phyloP scores from a whole-genome alignment of 2,888 invertebrate genomes.

The Trissolcus brochymenae region DNA sequence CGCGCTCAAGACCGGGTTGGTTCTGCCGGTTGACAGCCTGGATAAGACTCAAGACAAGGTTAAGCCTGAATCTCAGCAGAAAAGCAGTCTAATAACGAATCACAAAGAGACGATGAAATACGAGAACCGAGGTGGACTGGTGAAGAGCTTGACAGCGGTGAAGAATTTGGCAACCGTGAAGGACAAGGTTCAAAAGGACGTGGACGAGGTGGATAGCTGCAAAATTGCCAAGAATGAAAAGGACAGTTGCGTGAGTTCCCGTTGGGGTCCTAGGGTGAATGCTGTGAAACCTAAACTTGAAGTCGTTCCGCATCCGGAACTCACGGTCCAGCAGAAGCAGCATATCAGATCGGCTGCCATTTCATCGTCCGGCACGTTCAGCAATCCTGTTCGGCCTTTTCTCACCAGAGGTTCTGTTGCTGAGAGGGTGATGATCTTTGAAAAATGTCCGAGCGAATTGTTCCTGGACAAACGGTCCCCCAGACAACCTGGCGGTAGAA shows the following conservation, averaged over 20 bases:
- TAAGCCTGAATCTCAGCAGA: conserved; percentile 28
- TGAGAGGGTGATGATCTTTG: conserved; percentile 92
- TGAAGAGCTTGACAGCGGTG: conserved; percentile 15
- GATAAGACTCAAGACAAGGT: conserved; percentile 14
- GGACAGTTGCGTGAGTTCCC: conserved; percentile 64
- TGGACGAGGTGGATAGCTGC: conserved; percentile 17
- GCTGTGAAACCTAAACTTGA: conserved; percentile 70
- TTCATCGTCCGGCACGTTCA: conserved; percentile 74
- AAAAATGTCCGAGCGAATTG: conserved; percentile 90
- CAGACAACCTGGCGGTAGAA: conserved; percentile 78
- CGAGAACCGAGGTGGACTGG: conserved; percentile 74
- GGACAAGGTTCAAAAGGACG: conserved; percentile 62
- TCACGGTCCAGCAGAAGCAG: conserved; percentile 80
- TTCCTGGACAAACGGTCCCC: conserved; percentile 82
- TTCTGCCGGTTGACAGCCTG: conserved; percentile 78
- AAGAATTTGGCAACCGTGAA: conserved; percentile 61
- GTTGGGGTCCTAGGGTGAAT: conserved; percentile 76
- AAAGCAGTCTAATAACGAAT: conserved; percentile 4
- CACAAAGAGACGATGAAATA: conserved; percentile 65
- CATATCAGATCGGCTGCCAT: conserved; percentile 76
- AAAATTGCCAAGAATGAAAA: conserved; percentile 40
- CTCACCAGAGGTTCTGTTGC: conserved; percentile 93
- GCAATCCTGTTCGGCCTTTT: conserved; percentile 88
- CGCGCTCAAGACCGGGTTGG: conserved; percentile 85
- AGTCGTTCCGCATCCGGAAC: conserved; percentile 82